Percentiles rank a stretch among this genome's conserved stretches.
Conservation (phyloP, 2,113 vertebrate genomes). For the Balaeniceps rex region DNA sequence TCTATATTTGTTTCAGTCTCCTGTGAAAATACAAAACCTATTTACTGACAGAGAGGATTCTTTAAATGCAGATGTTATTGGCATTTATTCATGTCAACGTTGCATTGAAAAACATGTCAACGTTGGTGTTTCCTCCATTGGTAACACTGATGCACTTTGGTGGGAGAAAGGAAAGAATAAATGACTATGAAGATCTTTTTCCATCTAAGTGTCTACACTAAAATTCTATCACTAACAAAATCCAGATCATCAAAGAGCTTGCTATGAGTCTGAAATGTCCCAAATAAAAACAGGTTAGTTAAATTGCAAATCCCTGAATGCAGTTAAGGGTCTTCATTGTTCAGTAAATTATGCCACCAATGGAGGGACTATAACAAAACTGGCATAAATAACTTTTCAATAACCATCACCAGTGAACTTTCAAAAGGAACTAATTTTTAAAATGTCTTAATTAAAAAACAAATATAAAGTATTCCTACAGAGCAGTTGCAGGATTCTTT, state of each 20-base stretch:
- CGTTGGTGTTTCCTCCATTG: not conserved
- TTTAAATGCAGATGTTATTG: not conserved
- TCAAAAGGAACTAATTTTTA: not conserved
- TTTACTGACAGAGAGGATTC: not conserved
- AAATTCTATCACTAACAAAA: not conserved
- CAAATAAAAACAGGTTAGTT: not conserved
- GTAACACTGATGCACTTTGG: not conserved
- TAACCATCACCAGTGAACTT: not conserved
- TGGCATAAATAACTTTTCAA: not conserved
- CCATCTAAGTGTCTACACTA: not conserved
- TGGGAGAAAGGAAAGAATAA: not conserved
- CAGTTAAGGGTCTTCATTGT: not conserved
- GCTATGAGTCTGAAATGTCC: not conserved
- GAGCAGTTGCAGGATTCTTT: not conserved
- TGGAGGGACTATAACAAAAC: not conserved
- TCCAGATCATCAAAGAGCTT: not conserved
- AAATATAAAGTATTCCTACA: not conserved
- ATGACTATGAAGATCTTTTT: not conserved
- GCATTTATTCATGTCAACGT: not conserved
- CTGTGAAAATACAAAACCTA: not conserved
- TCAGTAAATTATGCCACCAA: not conserved
- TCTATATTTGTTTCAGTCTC: not conserved
- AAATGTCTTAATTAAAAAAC: conserved; percentile 9
- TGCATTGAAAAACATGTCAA: not conserved
- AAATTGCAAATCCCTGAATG: not conserved